Evolutionary conservation across 2,888 invertebrate genomes (phyloP).

Genomic region (Drepanosiphum platanoidis): DNA sequence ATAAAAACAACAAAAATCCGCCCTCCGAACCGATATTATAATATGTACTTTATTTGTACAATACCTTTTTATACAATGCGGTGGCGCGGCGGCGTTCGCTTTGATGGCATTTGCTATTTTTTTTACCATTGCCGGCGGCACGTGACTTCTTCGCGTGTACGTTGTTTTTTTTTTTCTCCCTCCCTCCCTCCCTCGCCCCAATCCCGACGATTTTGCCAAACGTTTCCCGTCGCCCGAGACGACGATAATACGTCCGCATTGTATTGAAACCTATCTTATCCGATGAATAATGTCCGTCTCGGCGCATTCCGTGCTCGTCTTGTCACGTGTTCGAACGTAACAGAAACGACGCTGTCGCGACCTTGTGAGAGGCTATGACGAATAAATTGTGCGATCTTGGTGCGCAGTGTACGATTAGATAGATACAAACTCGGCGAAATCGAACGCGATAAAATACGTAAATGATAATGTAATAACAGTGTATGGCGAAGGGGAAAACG

Average conservation of each 20-base stretch:
- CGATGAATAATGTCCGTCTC: no score
- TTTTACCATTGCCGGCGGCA: neutral
- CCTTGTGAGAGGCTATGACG: no score
- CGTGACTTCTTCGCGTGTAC: no score
- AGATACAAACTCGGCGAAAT: neutral
- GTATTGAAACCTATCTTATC: no score
- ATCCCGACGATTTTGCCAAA: neutral
- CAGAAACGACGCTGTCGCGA: no score
- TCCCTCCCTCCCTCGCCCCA: no score
- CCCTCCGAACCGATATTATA: constrained; percentile 3
- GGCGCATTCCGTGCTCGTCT: no score
- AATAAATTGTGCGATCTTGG: no score
- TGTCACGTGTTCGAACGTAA: no score
- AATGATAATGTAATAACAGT: neutral
- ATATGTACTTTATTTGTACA: neutral
- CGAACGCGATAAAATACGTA: neutral
- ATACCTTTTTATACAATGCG: neutral
- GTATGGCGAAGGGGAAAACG: neutral
- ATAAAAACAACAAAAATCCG: constrained; percentile 28
- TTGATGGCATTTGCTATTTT: neutral
- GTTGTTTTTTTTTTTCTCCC: neutral
- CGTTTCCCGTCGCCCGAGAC: neutral
- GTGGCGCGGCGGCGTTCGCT: neutral
- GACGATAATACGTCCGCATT: neutral
- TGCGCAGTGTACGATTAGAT: neutral